Conservation (phyloP, 1,140 invertebrate genomes). For the Arctopsyche grandis region DNA sequence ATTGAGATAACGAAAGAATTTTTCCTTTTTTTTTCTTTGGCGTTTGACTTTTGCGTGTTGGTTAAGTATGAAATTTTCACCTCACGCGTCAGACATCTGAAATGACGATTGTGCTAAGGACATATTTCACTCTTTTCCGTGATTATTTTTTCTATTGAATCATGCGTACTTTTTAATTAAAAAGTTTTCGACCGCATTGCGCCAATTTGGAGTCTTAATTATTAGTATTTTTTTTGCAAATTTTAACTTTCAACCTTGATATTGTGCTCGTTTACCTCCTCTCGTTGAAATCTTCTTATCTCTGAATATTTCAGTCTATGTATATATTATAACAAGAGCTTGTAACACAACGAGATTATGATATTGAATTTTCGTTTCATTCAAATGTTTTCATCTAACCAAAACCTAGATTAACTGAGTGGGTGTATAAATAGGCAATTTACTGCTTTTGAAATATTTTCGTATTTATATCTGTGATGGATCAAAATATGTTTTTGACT, state of each 20-base stretch:
- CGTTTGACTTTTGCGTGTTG: constrained; percentile 22
- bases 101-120: not conserved
- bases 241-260: not conserved
- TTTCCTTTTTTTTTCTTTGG: not conserved
- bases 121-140: not conserved
- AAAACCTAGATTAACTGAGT: too few species aligned
- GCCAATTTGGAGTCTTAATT: not conserved
- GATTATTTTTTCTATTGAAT: not conserved
- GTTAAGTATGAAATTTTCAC: not conserved
- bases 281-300: too few species aligned
- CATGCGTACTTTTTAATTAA: not conserved
- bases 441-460: too few species aligned
- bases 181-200: not conserved
- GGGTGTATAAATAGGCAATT: too few species aligned
- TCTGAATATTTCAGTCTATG: too few species aligned
- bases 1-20: too few species aligned
- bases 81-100: not conserved
- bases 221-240: not conserved
- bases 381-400: too few species aligned
- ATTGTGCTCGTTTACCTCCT: not conserved
- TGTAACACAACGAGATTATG: too few species aligned
- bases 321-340: too few species aligned
- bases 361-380: too few species aligned
- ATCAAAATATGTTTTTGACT: too few species aligned
- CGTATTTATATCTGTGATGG: too few species aligned